Percentiles rank a stretch among this genome's conserved stretches.
Evolutionary conservation across 2,888 invertebrate genomes (phyloP).

Genomic region (Synanthedon myopaeformis): DNA sequence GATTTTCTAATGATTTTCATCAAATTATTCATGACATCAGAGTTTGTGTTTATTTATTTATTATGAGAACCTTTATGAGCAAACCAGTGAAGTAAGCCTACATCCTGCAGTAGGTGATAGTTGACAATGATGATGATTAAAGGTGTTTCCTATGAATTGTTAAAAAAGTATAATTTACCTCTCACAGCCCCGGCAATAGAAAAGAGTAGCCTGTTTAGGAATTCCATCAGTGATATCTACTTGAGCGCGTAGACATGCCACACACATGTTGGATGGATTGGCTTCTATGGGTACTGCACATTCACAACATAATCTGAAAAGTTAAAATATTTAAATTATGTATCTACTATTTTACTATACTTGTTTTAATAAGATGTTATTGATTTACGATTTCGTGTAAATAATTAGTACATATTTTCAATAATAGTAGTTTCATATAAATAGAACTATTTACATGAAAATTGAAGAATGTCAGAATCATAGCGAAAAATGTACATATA

Average conservation of each 20-base stretch:
- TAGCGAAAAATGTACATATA: no score
- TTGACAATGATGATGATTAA: no score
- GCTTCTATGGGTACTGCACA: slow-evolving; percentile 93
- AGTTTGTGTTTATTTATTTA: no score
- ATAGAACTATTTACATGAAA: not conserved
- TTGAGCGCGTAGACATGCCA: slow-evolving; percentile 89
- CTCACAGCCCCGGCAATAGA: slow-evolving; percentile 94
- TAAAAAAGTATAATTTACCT: slow-evolving; percentile 65
- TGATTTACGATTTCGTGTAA: not conserved
- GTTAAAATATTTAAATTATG: not conserved
- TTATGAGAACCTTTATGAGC: no score
- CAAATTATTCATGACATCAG: no score
- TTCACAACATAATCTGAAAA: slow-evolving; percentile 87
- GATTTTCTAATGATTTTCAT: no score
- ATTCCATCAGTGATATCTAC: slow-evolving; percentile 97
- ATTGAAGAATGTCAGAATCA: no score
- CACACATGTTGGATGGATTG: slow-evolving; percentile 98
- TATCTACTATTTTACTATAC: no score
- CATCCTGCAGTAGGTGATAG: no score
- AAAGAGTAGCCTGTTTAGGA: slow-evolving; percentile 90
- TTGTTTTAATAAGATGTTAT: no score
- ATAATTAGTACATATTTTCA: not conserved
- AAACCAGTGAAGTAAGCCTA: no score
- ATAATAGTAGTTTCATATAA: not conserved
- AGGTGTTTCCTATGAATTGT: no score